phyloP scores from a whole-genome alignment of 1,140 invertebrate species.

The Drosophila busckii region DNA sequence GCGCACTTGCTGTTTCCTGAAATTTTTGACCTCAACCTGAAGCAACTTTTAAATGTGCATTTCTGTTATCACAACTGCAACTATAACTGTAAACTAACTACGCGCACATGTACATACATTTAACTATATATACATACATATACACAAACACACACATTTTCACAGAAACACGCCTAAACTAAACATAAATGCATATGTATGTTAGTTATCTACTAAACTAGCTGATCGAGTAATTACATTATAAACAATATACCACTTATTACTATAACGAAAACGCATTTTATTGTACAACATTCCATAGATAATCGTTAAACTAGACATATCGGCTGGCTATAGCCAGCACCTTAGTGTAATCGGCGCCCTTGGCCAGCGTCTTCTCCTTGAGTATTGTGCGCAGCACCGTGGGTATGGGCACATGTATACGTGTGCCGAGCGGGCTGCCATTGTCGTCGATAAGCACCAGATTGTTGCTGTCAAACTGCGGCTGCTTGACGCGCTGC shows the following conservation, averaged over 20 bases:
- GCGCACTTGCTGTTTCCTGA: conserved; percentile 33
- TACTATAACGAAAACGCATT: conserved; percentile 23
- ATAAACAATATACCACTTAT: conserved; percentile 43
- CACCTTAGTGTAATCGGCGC: conserved; percentile 96
- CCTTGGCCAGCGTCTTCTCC: conserved; percentile 89
- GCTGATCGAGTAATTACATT: conserved; percentile 38
- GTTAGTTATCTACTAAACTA: conserved; percentile 56
- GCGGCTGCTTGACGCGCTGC: conserved; percentile 90
- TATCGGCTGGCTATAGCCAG: conserved; percentile 95
- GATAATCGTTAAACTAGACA: conserved; percentile 87
- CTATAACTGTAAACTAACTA: conserved; percentile 46
- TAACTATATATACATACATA: conserved; percentile 16
- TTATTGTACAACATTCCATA: conserved; percentile 2
- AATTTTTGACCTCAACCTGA: conserved; percentile 4
- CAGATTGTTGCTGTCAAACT: conserved; percentile 97
- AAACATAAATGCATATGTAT: conserved; percentile 25
- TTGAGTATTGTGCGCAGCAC: conserved; percentile 92
- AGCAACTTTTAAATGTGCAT: conserved; percentile 55
- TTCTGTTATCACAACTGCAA: conserved; percentile 42
- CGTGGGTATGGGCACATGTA: conserved; percentile 96
- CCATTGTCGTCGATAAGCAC: conserved; percentile 97
- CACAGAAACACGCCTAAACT: conserved; percentile 1
- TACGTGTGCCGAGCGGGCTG: conserved; percentile 94
- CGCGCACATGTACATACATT: conserved; percentile 57
- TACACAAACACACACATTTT: background rate